Percentiles rank a stretch among this genome's conserved stretches.
phyloP scores from a whole-genome alignment of 2,797 vertebrate genomes.

The Pseudochirops cupreus region DNA sequence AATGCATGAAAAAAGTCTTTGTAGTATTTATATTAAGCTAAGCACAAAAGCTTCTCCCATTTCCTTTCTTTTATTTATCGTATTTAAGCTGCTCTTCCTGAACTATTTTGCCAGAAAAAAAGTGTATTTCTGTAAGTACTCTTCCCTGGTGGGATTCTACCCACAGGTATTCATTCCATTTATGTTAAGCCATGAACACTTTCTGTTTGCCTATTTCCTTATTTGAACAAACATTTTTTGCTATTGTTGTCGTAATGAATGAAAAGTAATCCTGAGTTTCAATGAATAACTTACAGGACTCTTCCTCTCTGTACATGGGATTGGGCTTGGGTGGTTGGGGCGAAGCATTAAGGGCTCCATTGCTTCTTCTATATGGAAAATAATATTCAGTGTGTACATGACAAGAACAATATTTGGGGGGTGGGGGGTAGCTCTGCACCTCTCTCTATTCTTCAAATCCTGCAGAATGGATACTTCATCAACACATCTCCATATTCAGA shows the following conservation, averaged over 20 bases:
- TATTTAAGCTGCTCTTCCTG: slow-evolving; percentile 64
- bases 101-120: background rate
- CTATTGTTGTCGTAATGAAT: background rate
- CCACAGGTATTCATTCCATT: slow-evolving; percentile 53
- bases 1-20: slow-evolving; percentile 76
- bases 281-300: slow-evolving; percentile 10
- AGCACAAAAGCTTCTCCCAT: slow-evolving; percentile 63
- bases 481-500: slow-evolving; percentile 11
- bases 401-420: background rate
- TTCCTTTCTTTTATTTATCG: slow-evolving; percentile 66
- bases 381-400: background rate
- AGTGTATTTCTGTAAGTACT: slow-evolving; percentile 53
- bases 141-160: slow-evolving; percentile 42
- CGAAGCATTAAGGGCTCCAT: background rate
- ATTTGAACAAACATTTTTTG: slow-evolving; percentile 63
- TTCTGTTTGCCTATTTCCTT: slow-evolving; percentile 54
- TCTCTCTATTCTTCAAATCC: slow-evolving; percentile 24
- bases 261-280: slow-evolving; percentile 18
- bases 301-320: background rate
- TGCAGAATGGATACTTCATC: background rate
- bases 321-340: background rate
- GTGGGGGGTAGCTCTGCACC: background rate
- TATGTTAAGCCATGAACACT: slow-evolving; percentile 48
- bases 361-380: background rate
- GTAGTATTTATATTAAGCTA: slow-evolving; percentile 70